phyloP scores from a whole-genome alignment of 2,888 invertebrate species.

The Pogonocherus hispidulus region DNA sequence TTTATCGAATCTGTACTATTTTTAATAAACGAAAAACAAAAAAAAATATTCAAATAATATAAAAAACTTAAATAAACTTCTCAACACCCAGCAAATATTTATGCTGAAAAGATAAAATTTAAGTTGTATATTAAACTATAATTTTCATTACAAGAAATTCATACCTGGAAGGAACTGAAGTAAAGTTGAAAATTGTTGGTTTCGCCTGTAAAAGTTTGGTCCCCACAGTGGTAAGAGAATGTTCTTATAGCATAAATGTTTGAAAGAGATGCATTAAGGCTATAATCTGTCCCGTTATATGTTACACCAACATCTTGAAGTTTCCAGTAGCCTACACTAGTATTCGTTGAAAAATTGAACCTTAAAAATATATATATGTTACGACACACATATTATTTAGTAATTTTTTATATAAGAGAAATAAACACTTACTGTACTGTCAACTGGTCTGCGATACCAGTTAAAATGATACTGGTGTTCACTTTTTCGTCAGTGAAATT shows the following conservation, averaged over 20 bases:
- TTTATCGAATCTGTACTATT: no score
- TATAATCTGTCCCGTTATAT: neutral
- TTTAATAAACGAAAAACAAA: no score
- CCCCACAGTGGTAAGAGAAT: constrained; percentile 72
- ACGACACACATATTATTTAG: no score
- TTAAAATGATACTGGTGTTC: neutral
- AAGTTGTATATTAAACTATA: no score
- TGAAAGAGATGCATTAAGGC: constrained; percentile 19
- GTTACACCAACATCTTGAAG: constrained; percentile 35
- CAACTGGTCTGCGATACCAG: constrained; percentile 1
- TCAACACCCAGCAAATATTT: no score
- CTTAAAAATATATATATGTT: constrained; percentile 32
- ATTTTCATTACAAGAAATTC: neutral
- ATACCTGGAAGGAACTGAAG: constrained; percentile 56
- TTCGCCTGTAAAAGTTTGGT: constrained; percentile 46
- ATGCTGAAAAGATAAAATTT: no score
- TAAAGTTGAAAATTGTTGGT: constrained; percentile 26
- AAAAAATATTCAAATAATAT: no score
- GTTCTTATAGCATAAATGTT: constrained; percentile 65
- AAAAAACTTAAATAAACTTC: no score
- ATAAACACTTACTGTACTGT: constrained; percentile 16
- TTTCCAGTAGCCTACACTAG: constrained; percentile 51
- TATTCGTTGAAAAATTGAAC: constrained; percentile 38
- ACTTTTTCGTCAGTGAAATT: neutral
- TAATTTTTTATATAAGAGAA: neutral